Conservation (phyloP, 35 echinoderm and acorn worm genomes). For the Ophioderma brevispina region DNA sequence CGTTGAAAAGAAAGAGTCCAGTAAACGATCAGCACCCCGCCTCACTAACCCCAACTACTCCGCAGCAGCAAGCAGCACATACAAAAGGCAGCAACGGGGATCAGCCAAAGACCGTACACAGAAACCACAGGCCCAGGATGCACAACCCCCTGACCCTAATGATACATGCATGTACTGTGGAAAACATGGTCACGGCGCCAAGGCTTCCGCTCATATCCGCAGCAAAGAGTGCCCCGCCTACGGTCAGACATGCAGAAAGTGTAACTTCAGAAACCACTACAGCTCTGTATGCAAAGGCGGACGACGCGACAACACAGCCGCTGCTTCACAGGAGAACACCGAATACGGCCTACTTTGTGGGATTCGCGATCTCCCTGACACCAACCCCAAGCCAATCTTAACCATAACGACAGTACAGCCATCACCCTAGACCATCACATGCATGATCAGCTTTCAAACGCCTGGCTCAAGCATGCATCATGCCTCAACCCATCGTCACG, state of each 20-base stretch:
- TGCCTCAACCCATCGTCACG: no score
- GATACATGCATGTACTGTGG: no score
- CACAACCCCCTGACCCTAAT: neutral
- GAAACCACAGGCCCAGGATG: neutral
- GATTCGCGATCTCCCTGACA: neutral
- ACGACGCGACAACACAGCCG: neutral
- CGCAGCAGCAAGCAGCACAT: no score
- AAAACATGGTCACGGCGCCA: neutral
- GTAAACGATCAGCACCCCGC: neutral
- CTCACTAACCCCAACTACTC: neutral
- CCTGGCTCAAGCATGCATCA: constrained; percentile 13
- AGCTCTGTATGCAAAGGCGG: neutral
- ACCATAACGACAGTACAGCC: neutral
- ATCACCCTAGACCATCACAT: constrained; percentile 28
- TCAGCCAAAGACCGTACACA: neutral
- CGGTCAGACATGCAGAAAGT: constrained; percentile 1
- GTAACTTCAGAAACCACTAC: neutral
- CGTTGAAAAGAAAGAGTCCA: no score
- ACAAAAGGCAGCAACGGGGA: no score
- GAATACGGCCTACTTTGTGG: neutral
- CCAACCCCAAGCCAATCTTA: neutral
- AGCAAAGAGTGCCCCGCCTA: no score
- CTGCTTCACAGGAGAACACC: neutral
- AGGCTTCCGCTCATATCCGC: neutral
- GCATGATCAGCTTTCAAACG: constrained; percentile 7